Base-by-base conservation (phyloP, 2,888 invertebrate species). In the Autographa pulchrina region DNA sequence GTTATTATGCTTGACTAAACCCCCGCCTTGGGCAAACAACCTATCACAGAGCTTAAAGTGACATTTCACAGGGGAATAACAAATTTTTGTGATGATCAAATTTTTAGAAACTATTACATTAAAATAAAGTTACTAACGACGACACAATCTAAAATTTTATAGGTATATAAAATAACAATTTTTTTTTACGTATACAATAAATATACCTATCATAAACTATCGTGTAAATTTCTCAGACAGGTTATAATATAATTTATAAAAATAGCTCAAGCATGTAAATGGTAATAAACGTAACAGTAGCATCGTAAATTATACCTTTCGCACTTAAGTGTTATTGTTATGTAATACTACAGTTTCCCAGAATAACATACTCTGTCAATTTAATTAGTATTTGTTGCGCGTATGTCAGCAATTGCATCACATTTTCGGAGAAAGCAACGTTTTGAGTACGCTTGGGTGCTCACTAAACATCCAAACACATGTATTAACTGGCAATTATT, bases 361-460 rank as follows among this genome's bases (percentile, higher is more conserved):
- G 75, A 85, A 82, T 76, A 75, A 77, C 71, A 74, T 65, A 60
- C 74, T 78, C 63, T 76, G 71, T 79, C 85, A 83, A 77, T 82
- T 84, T 84, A 87, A 86, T 88, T 86, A 85, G 73, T 78, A 74
- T 79, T 80, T 70, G 59, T 70, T 63, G 54, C 43, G 72, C 65
- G 48, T 67, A 66, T 56, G 66, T 66, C 64, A 59, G 67, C 62
- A 63, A 70, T 88, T 88, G 70, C 88, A 75, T 86, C 80, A 86
- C 63, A 62, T 81, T 83, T 86, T 88, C 76, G 81, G 86, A 85
- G 89, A 90, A 89, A 89, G 84, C 82, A 74, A 65, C 18, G 41
- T 71, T 77, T 80, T 77, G 66, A 66, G 71, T 78, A 81, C 80
- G 72, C 77, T 75, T 38, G 77, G 81, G 43, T 82, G 82, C 60